Conservation (phyloP, 2,888 invertebrate genomes). For the Podabrus alpinus region DNA sequence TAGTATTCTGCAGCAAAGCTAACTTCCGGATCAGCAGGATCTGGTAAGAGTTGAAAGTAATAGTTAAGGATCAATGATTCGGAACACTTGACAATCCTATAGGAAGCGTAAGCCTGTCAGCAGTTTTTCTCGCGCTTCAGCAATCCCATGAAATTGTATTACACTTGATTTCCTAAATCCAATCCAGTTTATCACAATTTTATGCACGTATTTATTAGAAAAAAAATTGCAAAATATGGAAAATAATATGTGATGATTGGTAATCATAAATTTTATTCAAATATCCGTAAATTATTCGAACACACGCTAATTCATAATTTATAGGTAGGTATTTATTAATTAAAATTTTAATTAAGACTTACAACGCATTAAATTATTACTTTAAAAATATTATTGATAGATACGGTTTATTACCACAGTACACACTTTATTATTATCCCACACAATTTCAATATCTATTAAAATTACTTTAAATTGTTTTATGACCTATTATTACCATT, state of each 20-base stretch:
- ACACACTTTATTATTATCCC: background rate
- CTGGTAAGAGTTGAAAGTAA: constrained; percentile 32
- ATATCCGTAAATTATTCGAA: background rate
- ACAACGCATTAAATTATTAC: background rate
- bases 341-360: background rate
- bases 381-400: background rate
- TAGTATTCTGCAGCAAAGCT: constrained; percentile 38
- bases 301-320: background rate
- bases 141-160: constrained; percentile 26
- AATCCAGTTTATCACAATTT: background rate
- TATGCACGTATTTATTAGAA: background rate
- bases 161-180: constrained; percentile 12
- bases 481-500: background rate
- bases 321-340: background rate
- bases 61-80: constrained; percentile 34
- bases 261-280: background rate
- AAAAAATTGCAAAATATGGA: background rate
- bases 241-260: background rate
- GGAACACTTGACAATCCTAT: constrained; percentile 33
- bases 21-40: constrained; percentile 44
- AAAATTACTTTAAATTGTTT: background rate
- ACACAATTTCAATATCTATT: background rate
- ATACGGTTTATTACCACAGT: background rate
- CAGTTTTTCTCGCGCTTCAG: constrained; percentile 33
- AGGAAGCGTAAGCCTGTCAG: constrained; percentile 32